phyloP scores from a whole-genome alignment of 2,888 invertebrate species.

The Callyntrura sp. region DNA sequence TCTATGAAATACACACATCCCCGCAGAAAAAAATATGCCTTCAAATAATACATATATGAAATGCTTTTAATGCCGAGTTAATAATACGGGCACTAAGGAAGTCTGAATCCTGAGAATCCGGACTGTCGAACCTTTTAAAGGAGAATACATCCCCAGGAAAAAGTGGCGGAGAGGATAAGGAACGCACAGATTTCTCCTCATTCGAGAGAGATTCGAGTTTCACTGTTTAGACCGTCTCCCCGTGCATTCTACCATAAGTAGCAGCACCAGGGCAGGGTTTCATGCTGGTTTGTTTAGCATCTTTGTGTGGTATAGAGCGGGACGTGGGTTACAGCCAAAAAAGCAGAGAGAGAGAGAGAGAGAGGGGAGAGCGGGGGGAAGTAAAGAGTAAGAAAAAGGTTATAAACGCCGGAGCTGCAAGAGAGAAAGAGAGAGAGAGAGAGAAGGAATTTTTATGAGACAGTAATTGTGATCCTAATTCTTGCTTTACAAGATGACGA shows the following conservation, averaged over 20 bases:
- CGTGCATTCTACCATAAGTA: background rate
- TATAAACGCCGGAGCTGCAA: constrained; percentile 33
- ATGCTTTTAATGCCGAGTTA: constrained; percentile 43
- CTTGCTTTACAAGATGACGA: constrained; percentile 58
- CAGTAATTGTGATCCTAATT: constrained; percentile 76
- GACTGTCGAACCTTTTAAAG: constrained; percentile 10
- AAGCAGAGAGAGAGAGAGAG: background rate
- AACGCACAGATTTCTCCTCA: constrained; percentile 26
- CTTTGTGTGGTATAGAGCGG: background rate
- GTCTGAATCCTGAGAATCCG: background rate
- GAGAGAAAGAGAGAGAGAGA: constrained; percentile 33
- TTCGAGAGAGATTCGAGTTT: background rate
- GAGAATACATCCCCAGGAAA: constrained; percentile 31
- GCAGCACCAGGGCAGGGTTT: background rate
- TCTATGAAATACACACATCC: background rate
- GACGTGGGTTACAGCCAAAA: background rate
- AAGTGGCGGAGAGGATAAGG: background rate
- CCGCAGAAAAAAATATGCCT: background rate
- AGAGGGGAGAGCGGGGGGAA: constrained; percentile 3
- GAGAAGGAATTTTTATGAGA: constrained; percentile 75
- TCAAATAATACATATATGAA: background rate
- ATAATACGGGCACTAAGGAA: constrained; percentile 23
- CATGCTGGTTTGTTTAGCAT: background rate
- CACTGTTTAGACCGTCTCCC: background rate
- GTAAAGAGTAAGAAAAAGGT: constrained; percentile 49